Evolutionary conservation across 2,797 vertebrate genomes (phyloP).

Genomic region (Jordanella pulchra): DNA sequence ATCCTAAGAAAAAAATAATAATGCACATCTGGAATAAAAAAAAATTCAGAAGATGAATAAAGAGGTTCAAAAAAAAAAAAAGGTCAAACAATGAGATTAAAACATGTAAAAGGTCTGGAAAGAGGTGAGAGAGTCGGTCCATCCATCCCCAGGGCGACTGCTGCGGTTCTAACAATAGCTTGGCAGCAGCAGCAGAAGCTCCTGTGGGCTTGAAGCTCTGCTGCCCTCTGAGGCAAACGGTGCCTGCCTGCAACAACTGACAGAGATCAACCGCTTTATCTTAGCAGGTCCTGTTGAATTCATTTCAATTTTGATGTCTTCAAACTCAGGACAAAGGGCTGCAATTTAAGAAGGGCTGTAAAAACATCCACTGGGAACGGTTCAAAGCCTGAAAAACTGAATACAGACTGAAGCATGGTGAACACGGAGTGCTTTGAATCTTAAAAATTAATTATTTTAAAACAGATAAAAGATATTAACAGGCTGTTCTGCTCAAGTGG

Average conservation of each 20-base stretch:
- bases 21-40: slow-evolving; percentile 18
- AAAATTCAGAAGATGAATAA: slow-evolving; percentile 18
- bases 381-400: not conserved
- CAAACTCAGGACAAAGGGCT: slow-evolving; percentile 28
- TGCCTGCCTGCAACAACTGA: slow-evolving; percentile 52
- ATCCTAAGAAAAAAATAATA: slow-evolving; percentile 30
- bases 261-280: slow-evolving; percentile 34
- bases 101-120: slow-evolving; percentile 38
- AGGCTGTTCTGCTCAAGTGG: not conserved
- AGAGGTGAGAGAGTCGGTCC: slow-evolving; percentile 49
- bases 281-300: slow-evolving; percentile 40
- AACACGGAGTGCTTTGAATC: slow-evolving; percentile 2
- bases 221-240: slow-evolving; percentile 48
- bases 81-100: slow-evolving; percentile 34
- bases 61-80: slow-evolving; percentile 46
- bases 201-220: slow-evolving; percentile 60
- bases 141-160: slow-evolving; percentile 65
- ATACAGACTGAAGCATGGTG: slow-evolving; percentile 9
- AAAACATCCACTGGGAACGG: slow-evolving; percentile 17
- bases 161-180: slow-evolving; percentile 76
- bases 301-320: slow-evolving; percentile 46
- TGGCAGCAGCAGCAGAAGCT: slow-evolving; percentile 65
- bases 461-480: not conserved
- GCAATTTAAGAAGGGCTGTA: slow-evolving; percentile 17
- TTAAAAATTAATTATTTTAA: not conserved